phyloP scores from a whole-genome alignment of 2,888 invertebrate species.

The Dendrolimus pini region DNA sequence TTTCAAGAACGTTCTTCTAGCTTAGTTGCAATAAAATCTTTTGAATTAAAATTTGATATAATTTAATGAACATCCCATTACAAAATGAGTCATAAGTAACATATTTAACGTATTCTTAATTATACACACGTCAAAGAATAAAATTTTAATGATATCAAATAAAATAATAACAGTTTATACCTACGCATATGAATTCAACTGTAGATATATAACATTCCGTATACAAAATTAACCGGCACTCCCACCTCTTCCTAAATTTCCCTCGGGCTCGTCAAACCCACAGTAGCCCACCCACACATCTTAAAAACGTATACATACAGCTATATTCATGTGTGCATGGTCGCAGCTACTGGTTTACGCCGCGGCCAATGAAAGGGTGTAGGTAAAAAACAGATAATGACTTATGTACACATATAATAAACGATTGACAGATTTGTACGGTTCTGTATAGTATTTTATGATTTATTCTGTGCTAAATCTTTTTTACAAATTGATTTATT shows the following conservation, averaged over 20 bases:
- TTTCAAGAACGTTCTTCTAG: no score
- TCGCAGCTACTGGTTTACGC: conserved; percentile 71
- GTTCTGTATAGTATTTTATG: background rate
- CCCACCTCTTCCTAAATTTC: background rate
- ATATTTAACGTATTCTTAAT: background rate
- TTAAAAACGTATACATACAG: conserved; percentile 11
- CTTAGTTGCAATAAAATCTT: no score
- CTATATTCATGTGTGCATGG: conserved; percentile 30
- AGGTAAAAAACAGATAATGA: conserved; percentile 9
- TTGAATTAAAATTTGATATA: no score
- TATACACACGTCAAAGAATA: conserved; percentile 1
- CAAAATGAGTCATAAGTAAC: no score
- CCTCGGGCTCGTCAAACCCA: conserved; percentile 14
- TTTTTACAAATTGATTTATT: no score
- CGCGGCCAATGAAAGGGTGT: conserved; percentile 51
- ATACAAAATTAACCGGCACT: background rate
- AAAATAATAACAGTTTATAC: no score
- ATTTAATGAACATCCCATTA: no score
- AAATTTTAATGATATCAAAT: no score
- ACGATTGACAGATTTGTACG: background rate
- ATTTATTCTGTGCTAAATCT: no score
- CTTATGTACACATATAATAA: conserved; percentile 29
- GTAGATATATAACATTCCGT: background rate
- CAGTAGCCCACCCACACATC: conserved; percentile 32
- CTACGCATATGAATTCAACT: no score